These are phyloP conservation scores for Polyommatus icarus DNA, from an alignment of 2,888 invertebrate genomes.

Conservation along the genomic window DNA sequence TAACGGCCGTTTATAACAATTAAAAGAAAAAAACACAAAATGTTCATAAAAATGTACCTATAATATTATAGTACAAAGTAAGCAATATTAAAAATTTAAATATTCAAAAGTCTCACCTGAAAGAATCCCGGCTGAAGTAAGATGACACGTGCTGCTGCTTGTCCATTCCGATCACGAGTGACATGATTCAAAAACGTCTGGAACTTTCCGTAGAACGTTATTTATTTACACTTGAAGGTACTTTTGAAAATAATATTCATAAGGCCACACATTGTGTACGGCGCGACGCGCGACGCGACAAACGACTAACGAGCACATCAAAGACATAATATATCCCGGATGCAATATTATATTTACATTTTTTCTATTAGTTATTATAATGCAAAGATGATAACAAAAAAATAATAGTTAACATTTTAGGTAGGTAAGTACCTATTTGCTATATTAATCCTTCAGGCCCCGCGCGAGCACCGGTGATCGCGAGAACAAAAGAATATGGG, in stretches of 20 bases:
- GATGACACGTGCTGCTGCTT: neutral
- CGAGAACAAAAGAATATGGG: too few relatives aligned
- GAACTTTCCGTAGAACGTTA: neutral
- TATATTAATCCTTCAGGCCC: too few relatives aligned
- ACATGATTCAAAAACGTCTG: conserved; percentile 12
- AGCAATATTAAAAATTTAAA: neutral
- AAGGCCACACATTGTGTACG: neutral
- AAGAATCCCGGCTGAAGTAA: neutral
- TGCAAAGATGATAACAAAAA: too few relatives aligned
- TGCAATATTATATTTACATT: too few relatives aligned
- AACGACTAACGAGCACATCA: neutral
- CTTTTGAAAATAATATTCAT: conserved; percentile 4
- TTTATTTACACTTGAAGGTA: conserved; percentile 13
- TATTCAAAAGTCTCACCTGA: conserved; percentile 21
- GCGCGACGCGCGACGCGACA: conserved; percentile 5
- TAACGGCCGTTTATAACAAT: neutral
- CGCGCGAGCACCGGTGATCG: too few relatives aligned
- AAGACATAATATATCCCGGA: too few relatives aligned
- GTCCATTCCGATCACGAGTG: conserved; percentile 19
- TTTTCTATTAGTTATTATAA: too few relatives aligned
- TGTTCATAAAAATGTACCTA: neutral
- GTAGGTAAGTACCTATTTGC: too few relatives aligned
- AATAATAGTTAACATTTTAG: too few relatives aligned
- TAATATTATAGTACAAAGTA: neutral
- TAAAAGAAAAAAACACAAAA: neutral